These are phyloP conservation scores for Calosoma granatense DNA, from an alignment of 1,140 invertebrate genomes.

Conservation along the genomic window DNA sequence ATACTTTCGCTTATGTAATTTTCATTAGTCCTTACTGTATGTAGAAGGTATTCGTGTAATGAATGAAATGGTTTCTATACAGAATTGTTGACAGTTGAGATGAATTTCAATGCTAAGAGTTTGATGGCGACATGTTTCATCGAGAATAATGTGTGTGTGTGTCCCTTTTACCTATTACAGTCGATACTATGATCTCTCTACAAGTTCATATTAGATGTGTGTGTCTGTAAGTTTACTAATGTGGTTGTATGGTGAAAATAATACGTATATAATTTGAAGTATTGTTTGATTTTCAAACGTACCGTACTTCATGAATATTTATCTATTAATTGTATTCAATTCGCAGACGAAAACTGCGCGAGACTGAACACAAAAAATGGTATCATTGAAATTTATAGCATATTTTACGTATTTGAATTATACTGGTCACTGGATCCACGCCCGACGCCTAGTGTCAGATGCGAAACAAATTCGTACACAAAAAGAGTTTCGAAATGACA, in stretches of 20 bases:
- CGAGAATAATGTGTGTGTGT: background rate
- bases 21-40: too few relatives aligned
- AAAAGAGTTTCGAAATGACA: background rate
- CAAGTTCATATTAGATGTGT: background rate
- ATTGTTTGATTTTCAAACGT: background rate
- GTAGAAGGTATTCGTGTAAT: too few relatives aligned
- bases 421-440: background rate
- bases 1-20: too few relatives aligned
- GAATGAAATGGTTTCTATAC: background rate
- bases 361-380: background rate
- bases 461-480: background rate
- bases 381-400: slow-evolving; percentile 7
- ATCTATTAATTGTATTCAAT: slow-evolving; percentile 8
- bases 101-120: background rate
- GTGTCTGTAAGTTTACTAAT: background rate
- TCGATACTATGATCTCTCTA: too few relatives aligned
- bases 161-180: too few relatives aligned
- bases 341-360: slow-evolving; percentile 2
- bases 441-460: background rate
- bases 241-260: background rate
- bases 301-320: slow-evolving; percentile 1
- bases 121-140: background rate
- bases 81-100: background rate
- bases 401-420: slow-evolving; percentile 2
- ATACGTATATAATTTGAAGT: background rate